Evolutionary conservation across 2,113 vertebrate genomes (phyloP).

Genomic region (Rutilus rutilus): DNA sequence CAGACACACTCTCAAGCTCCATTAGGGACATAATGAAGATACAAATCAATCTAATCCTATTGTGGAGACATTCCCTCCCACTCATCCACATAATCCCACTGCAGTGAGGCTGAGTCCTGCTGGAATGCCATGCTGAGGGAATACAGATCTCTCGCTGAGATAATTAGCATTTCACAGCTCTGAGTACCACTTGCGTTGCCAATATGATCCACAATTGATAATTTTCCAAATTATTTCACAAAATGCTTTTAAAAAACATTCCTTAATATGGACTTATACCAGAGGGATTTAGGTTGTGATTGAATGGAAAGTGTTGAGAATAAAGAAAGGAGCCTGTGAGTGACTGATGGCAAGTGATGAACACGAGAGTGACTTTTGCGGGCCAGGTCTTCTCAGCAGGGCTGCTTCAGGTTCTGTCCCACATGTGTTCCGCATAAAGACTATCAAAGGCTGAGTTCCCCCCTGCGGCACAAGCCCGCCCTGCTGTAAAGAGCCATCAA

Average conservation of each 20-base stretch:
- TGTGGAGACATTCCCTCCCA: slow-evolving; percentile 40
- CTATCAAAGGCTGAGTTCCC: slow-evolving; percentile 60
- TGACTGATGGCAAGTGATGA: slow-evolving; percentile 25
- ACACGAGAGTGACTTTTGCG: slow-evolving; percentile 7
- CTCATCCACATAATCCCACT: slow-evolving; percentile 33
- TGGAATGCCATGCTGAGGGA: slow-evolving; percentile 19
- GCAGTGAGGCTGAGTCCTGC: slow-evolving; percentile 34
- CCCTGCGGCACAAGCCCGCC: slow-evolving; percentile 55
- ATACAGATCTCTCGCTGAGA: slow-evolving; percentile 25
- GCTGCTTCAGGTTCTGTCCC: slow-evolving; percentile 56
- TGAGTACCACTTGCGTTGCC: background rate
- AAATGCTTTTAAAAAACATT: too few relatives aligned
- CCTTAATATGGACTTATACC: too few relatives aligned
- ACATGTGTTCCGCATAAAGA: slow-evolving; percentile 64
- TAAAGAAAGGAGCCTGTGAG: too few relatives aligned
- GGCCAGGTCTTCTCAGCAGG: slow-evolving; percentile 58
- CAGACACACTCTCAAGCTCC: slow-evolving; percentile 31
- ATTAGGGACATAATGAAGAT: slow-evolving; percentile 52
- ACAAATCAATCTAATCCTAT: slow-evolving; percentile 50
- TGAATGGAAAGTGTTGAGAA: background rate
- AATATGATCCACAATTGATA: background rate
- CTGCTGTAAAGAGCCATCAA: slow-evolving; percentile 65
- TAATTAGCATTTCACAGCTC: slow-evolving; percentile 23
- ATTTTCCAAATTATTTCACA: background rate
- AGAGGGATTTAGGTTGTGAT: background rate